phyloP scores from a whole-genome alignment of 2,888 invertebrate species.

The Deilephila porcellus region DNA sequence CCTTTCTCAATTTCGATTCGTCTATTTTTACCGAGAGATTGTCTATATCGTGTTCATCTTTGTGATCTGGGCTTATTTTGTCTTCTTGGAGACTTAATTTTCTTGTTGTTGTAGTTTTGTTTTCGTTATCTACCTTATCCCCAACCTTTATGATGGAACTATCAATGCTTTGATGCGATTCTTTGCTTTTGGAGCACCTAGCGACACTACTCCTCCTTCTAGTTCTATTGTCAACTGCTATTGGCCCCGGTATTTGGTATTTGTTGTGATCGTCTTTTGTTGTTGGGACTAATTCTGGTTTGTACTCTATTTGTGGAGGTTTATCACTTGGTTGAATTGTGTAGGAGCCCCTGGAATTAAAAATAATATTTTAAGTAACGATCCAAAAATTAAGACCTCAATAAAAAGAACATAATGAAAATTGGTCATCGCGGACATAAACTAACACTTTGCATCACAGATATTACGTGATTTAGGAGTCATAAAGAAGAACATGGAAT shows the following conservation, averaged over 20 bases:
- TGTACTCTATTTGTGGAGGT: background rate
- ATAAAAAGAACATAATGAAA: too few relatives aligned
- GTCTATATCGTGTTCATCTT: background rate
- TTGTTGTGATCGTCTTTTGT: background rate
- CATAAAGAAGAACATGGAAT: too few relatives aligned
- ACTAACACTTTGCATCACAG: too few relatives aligned
- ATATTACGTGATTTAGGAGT: too few relatives aligned
- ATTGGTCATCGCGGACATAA: too few relatives aligned
- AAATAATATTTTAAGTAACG: too few relatives aligned
- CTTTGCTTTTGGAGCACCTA: background rate
- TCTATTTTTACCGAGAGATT: background rate
- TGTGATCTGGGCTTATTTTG: background rate
- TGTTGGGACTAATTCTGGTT: background rate
- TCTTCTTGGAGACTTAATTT: background rate
- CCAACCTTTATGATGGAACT: background rate
- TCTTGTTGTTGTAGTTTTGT: background rate
- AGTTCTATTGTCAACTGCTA: background rate
- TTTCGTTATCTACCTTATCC: background rate
- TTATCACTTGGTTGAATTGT: conserved; percentile 1
- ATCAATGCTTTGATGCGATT: background rate
- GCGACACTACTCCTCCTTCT: background rate
- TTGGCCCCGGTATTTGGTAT: conserved; percentile 16
- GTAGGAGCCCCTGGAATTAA: background rate
- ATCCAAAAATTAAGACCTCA: too few relatives aligned
- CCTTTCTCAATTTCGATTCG: background rate